Evolutionary conservation across 2,888 invertebrate genomes (phyloP).

Genomic region (Mechanitis messenoides): DNA sequence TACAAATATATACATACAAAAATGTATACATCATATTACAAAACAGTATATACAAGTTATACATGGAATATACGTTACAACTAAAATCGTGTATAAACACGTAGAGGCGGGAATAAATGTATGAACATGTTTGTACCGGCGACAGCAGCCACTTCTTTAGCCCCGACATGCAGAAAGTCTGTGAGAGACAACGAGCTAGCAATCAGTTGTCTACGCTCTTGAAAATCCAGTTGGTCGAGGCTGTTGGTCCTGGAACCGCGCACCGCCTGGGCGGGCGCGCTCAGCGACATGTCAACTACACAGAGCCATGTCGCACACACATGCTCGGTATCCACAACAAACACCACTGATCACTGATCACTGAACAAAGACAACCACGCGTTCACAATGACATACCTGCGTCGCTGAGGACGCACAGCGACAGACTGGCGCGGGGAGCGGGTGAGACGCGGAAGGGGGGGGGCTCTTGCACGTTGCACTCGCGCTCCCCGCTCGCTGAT

Average conservation of each 20-base stretch:
- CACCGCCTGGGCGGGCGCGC: conserved; percentile 73
- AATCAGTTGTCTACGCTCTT: conserved; percentile 92
- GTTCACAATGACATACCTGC: conserved; percentile 56
- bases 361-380: conserved; percentile 59
- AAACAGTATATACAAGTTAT: too few relatives aligned
- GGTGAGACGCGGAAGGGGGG: conserved; percentile 51
- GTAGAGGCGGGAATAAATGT: background rate
- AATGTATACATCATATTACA: too few relatives aligned
- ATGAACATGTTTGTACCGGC: conserved; percentile 50
- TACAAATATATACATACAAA: too few relatives aligned
- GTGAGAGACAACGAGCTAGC: conserved; percentile 91
- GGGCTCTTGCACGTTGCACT: conserved; percentile 68
- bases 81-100: too few relatives aligned
- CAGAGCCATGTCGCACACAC: conserved; percentile 59
- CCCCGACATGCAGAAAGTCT: conserved; percentile 87
- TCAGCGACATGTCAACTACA: conserved; percentile 75
- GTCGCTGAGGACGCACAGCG: conserved; percentile 71
- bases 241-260: conserved; percentile 83
- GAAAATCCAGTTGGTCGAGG: conserved; percentile 92
- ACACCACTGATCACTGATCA: conserved; percentile 46
- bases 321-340: conserved; percentile 53
- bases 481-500: conserved; percentile 44
- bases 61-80: too few relatives aligned
- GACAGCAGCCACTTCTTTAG: conserved; percentile 74
- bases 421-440: conserved; percentile 59